phyloP scores from a whole-genome alignment of 2,888 invertebrate species.

The Xestia ashworthii region DNA sequence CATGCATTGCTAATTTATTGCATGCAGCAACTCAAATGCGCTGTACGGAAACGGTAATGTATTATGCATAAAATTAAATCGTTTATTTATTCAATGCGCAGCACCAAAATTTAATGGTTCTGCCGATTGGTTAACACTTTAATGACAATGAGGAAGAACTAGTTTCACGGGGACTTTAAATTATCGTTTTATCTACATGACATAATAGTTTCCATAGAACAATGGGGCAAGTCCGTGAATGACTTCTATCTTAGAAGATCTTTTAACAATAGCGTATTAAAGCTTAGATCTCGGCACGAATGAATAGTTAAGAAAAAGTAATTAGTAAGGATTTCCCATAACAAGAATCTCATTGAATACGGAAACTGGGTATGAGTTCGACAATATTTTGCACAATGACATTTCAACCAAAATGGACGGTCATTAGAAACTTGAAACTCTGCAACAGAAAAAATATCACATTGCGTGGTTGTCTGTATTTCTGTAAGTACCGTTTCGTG shows the following conservation, averaged over 20 bases:
- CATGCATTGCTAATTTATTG: slow-evolving; percentile 55
- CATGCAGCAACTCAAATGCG: slow-evolving; percentile 23
- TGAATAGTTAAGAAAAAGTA: slow-evolving; percentile 55
- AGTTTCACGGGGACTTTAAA: slow-evolving; percentile 65
- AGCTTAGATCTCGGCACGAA: slow-evolving; percentile 52
- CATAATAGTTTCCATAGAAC: slow-evolving; percentile 71
- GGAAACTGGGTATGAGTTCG: slow-evolving; percentile 52
- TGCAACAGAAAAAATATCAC: slow-evolving; percentile 49
- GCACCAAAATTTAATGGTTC: slow-evolving; percentile 65
- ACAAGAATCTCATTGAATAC: slow-evolving; percentile 39
- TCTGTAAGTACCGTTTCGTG: slow-evolving; percentile 46
- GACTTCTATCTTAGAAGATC: slow-evolving; percentile 64
- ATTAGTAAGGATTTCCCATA: slow-evolving; percentile 61
- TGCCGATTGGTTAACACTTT: slow-evolving; percentile 70
- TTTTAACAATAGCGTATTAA: slow-evolving; percentile 70
- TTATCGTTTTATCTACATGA: slow-evolving; percentile 66
- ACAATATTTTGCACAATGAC: slow-evolving; percentile 60
- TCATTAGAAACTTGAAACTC: slow-evolving; percentile 65
- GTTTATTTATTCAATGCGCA: slow-evolving; percentile 21
- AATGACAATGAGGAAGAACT: slow-evolving; percentile 72
- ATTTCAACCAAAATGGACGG: slow-evolving; percentile 59
- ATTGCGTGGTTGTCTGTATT: slow-evolving; percentile 52
- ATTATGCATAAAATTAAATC: slow-evolving; percentile 13
- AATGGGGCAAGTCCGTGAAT: slow-evolving; percentile 63
- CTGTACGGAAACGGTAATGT: slow-evolving; percentile 48